Conservation (phyloP, 2,888 invertebrate genomes). For the Pristionchus exspectatus region DNA sequence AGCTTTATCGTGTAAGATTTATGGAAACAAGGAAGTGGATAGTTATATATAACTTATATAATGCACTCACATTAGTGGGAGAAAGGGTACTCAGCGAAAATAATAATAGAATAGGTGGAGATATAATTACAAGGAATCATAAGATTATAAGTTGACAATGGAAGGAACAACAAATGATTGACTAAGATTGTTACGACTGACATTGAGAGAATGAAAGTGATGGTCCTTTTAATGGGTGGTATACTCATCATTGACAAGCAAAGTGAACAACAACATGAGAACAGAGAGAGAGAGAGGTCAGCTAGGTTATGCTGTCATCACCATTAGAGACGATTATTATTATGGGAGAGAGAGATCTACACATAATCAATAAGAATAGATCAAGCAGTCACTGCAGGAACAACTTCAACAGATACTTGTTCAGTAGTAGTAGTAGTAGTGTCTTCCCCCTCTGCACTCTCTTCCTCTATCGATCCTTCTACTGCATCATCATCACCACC, state of each 20-base stretch:
- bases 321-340: not conserved
- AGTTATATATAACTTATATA: slow-evolving; percentile 1
- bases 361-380: not conserved
- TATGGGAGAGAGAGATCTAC: slow-evolving; percentile 28
- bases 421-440: not conserved
- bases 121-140: slow-evolving; percentile 3
- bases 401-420: too few relatives aligned
- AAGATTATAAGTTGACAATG: not conserved
- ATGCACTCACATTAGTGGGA: slow-evolving; percentile 15
- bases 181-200: slow-evolving; percentile 31
- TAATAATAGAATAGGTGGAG: not conserved
- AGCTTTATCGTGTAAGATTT: slow-evolving; percentile 12
- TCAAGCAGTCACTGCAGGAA: not conserved
- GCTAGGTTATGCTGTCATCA: not conserved
- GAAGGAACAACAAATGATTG: slow-evolving; percentile 15
- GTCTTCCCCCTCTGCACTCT: slow-evolving; percentile 14
- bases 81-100: not conserved
- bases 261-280: slow-evolving; percentile 24
- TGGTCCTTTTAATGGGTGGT: slow-evolving; percentile 19
- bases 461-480: not conserved
- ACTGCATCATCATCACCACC: slow-evolving; percentile 34
- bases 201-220: not conserved
- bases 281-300: slow-evolving; percentile 9
- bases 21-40: not conserved
- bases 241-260: not conserved